These are phyloP conservation scores for Garrulus glandarius DNA, from an alignment of 2,797 vertebrate species.

Conservation along the genomic window DNA sequence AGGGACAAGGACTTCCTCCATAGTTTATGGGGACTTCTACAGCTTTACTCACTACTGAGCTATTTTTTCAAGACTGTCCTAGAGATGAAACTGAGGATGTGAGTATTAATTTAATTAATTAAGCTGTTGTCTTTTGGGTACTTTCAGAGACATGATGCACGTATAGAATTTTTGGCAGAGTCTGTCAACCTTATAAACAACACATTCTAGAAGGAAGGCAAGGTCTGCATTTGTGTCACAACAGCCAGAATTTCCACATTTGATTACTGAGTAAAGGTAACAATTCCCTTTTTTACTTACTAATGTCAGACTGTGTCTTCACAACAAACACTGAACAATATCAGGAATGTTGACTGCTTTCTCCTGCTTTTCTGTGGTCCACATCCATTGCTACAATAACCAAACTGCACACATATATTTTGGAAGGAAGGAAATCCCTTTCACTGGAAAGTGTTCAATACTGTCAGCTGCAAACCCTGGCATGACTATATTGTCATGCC, in stretches of 20 bases:
- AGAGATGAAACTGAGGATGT: neutral
- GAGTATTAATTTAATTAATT: neutral
- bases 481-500: accelerated
- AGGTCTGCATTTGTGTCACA: neutral
- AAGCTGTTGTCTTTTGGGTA: neutral
- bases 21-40: neutral
- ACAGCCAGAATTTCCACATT: neutral
- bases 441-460: neutral
- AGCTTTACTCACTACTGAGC: neutral
- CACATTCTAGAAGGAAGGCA: neutral
- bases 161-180: neutral
- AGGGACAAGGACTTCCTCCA: neutral
- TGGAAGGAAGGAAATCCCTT: neutral
- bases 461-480: neutral
- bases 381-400: neutral
- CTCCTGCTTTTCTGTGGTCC: neutral
- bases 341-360: neutral
- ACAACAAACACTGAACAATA: neutral
- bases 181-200: neutral
- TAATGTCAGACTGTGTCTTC: neutral
- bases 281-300: neutral
- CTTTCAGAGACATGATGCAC: neutral
- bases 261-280: neutral
- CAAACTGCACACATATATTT: accelerated
- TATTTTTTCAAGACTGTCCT: neutral